Evolutionary conservation across 2,888 invertebrate genomes (phyloP), one percentile per base, ranked within the genome.

Genomic region (Bugulina stolonifera): DNA sequence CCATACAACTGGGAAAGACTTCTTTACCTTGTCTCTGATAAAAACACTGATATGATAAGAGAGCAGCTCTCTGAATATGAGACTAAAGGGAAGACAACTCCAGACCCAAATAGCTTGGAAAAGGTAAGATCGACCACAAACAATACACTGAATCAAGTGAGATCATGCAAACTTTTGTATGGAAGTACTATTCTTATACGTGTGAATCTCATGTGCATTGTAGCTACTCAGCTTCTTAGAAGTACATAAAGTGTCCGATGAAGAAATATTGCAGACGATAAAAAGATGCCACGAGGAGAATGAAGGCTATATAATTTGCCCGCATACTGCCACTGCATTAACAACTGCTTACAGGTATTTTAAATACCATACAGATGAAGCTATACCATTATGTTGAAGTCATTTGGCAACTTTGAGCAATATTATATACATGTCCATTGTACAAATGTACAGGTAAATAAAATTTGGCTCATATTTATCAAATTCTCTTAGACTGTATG

Each of bases 1-100:
- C 84, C 86, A 0, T 86, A 84, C 77, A 86, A 86, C 75, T 77
- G 86, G 75, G 86, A 86, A 76, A 76, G 86, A 54, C 74, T 86
- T 14, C 78, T 86, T 73, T 82, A 82, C 74, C 71, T 86, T 35
- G 78, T 81, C 43, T 80, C 81, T 23, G 75, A 78, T 25, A 77
- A 80, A 0, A 79, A 84, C 73, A 71, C 74, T 0, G 70, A 76
- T 10, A 74, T 78, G 1, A 78, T 84, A 0, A 73, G 73, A 1
- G 71, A 75, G 29, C 72, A 85, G 5, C 81, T 82, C 80, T 71
- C 73, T n/a, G 78, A 80, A 54, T 80, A 81, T 73, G 82, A 83
- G 71, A 75, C 54, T 0, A 74, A 52, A 1, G 75, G 75, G 0
- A 75, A 76, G 70, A 75, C 77, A 0, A 54, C 73, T n/a, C 76